phyloP scores from a whole-genome alignment of 2,888 invertebrate genomes.

The Morpho helenor region DNA sequence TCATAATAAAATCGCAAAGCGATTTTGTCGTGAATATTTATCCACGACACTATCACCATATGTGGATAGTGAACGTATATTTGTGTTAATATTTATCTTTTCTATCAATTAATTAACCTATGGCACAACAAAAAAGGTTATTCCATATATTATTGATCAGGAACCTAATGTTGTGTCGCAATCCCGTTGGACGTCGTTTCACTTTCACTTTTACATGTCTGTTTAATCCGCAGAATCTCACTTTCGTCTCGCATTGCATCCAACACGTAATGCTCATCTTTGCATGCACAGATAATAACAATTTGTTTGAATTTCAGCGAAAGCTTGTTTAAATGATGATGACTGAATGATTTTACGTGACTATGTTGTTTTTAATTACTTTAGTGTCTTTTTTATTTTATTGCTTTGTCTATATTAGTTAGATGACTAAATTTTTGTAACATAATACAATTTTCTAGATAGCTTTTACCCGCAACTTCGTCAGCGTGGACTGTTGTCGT shows the following conservation, averaged over 20 bases:
- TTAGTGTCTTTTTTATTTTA: neutral
- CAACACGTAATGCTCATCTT: constrained; percentile 34
- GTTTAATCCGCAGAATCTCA: constrained; percentile 33
- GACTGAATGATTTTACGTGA: constrained; percentile 5
- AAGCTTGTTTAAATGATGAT: constrained; percentile 20
- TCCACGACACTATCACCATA: too few relatives aligned
- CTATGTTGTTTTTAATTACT: neutral
- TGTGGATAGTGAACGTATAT: too few relatives aligned
- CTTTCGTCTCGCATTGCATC: constrained; percentile 37
- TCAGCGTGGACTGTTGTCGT: too few relatives aligned
- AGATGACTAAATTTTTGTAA: too few relatives aligned
- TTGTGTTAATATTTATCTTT: too few relatives aligned
- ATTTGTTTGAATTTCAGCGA: constrained; percentile 20
- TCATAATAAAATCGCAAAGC: too few relatives aligned
- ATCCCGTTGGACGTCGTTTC: constrained; percentile 28
- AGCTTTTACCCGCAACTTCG: too few relatives aligned
- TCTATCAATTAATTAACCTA: too few relatives aligned
- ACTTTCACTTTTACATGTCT: constrained; percentile 36
- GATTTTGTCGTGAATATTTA: too few relatives aligned
- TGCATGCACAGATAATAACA: constrained; percentile 26
- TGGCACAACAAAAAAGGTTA: too few relatives aligned
- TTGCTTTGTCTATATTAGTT: neutral
- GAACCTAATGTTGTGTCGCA: constrained; percentile 14
- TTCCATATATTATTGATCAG: too few relatives aligned
- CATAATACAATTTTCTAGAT: too few relatives aligned